Base-by-base conservation (phyloP, 53 echinoderm and acorn worm species). In the Patiria pectinifera region DNA sequence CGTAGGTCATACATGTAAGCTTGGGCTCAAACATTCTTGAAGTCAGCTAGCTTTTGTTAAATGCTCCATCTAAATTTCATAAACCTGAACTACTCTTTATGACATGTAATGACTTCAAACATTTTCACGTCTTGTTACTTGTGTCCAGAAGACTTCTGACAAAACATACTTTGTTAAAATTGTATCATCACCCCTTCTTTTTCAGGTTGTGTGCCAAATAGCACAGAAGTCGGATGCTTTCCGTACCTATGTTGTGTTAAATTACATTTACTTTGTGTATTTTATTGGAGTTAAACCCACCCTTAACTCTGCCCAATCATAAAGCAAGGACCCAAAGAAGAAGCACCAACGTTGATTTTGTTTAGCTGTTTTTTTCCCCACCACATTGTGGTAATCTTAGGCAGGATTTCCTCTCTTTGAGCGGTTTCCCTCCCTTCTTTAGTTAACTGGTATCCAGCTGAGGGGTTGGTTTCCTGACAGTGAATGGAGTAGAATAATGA, bases 401-500 rank as follows among this genome's bases (percentile, higher is more conserved):
- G 74, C 74, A 74, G 74, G 74, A 74, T 74, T 74, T 74, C 74
- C 74, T 74, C 24, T 23, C 79, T 15, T 18, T 43, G 10, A 25
- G 45, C 46, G 14, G 11, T 79, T 46, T 46, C 45, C 15, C 45
- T 25, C 11, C 14, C 16, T 16, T 25, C 79, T 22, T 79, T 15
- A 15, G 19, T 6, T 46, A 45, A 22, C 79, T 16, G 46, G 19
- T 11, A 18, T 72, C 53, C 71, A 86, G 86, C 13, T 70, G 53
- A 49, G 71, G 19, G 45, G 22, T n/a, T 45, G 71, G 63, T 72
- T 48, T 49, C 86, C 75, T 71, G 21, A 48, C 46, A 5, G 74
- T 74, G 75, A 86, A 72, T 49, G 48, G 85, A 49, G 71, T 18
- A 70, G 48, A 69, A 6, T 48, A 70, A 53, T 58, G 86, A 86